Evolutionary conservation across 2,797 vertebrate species (phyloP), one percentile per base, ranked within the genome.

Genomic region (Macropodus opercularis): DNA sequence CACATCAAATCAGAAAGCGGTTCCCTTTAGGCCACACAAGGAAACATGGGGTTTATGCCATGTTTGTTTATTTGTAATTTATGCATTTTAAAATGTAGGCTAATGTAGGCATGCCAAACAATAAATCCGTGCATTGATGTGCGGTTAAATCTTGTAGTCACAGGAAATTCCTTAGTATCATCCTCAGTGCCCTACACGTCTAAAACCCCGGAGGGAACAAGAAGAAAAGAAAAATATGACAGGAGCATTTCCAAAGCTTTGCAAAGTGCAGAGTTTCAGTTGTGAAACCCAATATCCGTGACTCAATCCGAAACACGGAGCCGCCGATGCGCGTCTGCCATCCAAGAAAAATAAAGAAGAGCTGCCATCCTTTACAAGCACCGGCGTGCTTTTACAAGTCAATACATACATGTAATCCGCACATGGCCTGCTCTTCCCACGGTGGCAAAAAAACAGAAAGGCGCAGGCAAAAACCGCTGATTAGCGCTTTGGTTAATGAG

Each of bases 401-500:
- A 79, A 12, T 32, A 41, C 70, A 60, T 19, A 36, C 53, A 2
- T 52, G 50, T 46, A 76, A 80, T 80, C 85, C 79, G 12, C 63
- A 12, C 42, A 34, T 50, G 54, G 24, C 59, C 39, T n/a, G 34
- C 35, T 57, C 57, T 59, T 39, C 58, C 52, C 51, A 55, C 65
- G n/a, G 55, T 60, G 26, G 22, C 43, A 32, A 9, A 19, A 24
- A 47, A 40, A 47, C 41, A 26, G 49, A 35, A 26, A 44, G 5
- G 50, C 19, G 39, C 22, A 17, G 17, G 39, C 21, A 40, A 67
- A 57, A 55, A 79, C n/a, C 44, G 72, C 75, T 80, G 73, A 80
- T 78, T 58, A 43, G 60, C 60, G 55, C 27, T 63, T 81, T 75
- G 58, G 87, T 91, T 89, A 88, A 92, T 91, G 75, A 82, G 64